Evolutionary conservation across 2,797 vertebrate species (phyloP).

Genomic region (Natrix natrix): DNA sequence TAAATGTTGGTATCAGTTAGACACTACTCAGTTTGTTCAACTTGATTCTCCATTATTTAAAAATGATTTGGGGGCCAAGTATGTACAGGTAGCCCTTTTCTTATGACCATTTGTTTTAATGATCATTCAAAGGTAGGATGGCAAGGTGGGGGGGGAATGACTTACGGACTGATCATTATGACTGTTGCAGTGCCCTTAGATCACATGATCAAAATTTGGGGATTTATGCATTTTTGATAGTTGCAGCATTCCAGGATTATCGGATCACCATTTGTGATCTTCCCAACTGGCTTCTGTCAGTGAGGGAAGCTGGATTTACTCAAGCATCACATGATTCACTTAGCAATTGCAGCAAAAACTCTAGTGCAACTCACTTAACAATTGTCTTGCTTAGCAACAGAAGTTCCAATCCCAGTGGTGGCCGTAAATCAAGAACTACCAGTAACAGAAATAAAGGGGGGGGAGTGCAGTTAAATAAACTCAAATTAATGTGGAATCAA

Average conservation of each 20-base stretch:
- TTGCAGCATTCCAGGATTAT: not conserved
- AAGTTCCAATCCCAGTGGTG: not conserved
- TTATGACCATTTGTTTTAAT: not conserved
- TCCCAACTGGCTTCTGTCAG: not conserved
- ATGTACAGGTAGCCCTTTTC: not conserved
- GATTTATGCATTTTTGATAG: not conserved
- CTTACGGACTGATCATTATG: not conserved
- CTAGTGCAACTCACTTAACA: not conserved
- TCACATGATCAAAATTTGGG: not conserved
- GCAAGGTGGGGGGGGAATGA: rapidly evolving
- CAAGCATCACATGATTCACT: not conserved
- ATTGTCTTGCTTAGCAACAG: not conserved
- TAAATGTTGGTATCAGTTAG: not conserved
- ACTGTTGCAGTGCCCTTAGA: not conserved
- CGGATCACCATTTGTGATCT: too few species aligned
- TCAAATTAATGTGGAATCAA: not conserved
- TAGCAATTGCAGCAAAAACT: not conserved
- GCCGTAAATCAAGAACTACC: not conserved
- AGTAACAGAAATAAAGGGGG: not conserved
- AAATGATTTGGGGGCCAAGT: not conserved
- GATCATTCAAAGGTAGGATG: not conserved
- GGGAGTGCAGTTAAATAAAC: not conserved
- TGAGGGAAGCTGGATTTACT: not conserved
- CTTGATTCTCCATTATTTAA: not conserved
- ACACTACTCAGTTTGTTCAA: not conserved